Conservation (phyloP, 2,888 invertebrate genomes). For the Euproctis similis region DNA sequence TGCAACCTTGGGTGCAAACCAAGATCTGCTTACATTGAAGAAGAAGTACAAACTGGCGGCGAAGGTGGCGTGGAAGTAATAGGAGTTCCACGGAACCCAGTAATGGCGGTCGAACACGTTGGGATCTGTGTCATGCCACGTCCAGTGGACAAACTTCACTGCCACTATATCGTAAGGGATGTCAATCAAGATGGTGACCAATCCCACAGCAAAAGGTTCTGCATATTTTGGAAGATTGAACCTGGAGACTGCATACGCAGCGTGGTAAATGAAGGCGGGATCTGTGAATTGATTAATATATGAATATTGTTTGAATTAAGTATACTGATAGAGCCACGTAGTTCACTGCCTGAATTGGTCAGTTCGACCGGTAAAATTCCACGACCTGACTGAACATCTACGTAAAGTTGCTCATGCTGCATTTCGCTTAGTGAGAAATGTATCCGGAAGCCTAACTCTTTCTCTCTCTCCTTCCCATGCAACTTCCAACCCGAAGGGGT, state of each 20-base stretch:
- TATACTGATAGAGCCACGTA: too few species aligned
- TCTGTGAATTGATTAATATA: conserved; percentile 47
- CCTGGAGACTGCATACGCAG: conserved; percentile 73
- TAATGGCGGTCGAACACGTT: conserved; percentile 83
- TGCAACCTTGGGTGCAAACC: conserved; percentile 66
- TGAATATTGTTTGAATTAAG: too few species aligned
- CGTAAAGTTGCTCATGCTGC: too few species aligned
- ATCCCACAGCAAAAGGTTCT: conserved; percentile 80
- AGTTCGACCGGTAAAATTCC: too few species aligned
- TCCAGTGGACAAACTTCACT: conserved; percentile 87
- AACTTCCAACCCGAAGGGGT: too few species aligned
- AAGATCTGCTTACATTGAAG: conserved; percentile 76
- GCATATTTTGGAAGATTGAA: conserved; percentile 74
- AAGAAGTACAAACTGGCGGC: conserved; percentile 82
- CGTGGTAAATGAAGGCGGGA: conserved; percentile 77
- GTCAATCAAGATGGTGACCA: conserved; percentile 83
- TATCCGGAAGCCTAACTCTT: too few species aligned
- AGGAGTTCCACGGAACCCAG: conserved; percentile 90
- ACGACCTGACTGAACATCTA: too few species aligned
- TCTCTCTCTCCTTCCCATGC: too few species aligned
- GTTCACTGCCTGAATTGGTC: too few species aligned
- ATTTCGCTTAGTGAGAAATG: too few species aligned
- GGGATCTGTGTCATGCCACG: conserved; percentile 87
- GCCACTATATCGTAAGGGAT: conserved; percentile 87
- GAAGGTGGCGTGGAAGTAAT: conserved; percentile 87